Conservation (phyloP, 2,113 vertebrate species). For the Carassius carassius region DNA sequence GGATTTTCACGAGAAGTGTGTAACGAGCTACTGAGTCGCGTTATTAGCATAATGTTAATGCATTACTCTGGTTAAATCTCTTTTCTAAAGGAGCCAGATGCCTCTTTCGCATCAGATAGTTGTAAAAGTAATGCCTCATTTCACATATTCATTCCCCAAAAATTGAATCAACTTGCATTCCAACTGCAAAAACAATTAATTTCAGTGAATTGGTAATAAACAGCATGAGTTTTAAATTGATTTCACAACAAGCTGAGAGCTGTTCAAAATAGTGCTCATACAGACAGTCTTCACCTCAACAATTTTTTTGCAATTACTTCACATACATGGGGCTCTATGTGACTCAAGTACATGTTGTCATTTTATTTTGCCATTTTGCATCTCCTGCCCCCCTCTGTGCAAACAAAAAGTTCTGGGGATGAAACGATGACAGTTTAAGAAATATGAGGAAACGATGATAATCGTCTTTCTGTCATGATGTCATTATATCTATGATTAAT, state of each 20-base stretch:
- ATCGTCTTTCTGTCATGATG: conserved; percentile 14
- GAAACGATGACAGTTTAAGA: conserved; percentile 65
- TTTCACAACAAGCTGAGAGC: conserved; percentile 60
- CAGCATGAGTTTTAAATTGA: conserved; percentile 61
- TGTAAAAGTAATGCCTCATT: conserved; percentile 56
- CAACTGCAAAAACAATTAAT: conserved; percentile 59
- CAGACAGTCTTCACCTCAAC: conserved; percentile 38
- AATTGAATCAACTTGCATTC: conserved; percentile 64
- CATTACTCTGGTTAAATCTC: conserved; percentile 39
- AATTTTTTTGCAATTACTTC: conserved; percentile 68
- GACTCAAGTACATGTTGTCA: conserved; percentile 55
- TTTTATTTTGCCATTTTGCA: conserved; percentile 37
- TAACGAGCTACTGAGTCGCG: conserved; percentile 43
- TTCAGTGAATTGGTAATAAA: conserved; percentile 62
- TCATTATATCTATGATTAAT: not conserved
- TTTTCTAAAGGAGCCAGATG: conserved; percentile 51
- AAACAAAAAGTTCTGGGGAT: conserved; percentile 64
- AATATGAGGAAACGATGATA: conserved; percentile 44
- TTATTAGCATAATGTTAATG: conserved; percentile 55
- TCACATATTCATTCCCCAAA: conserved; percentile 60
- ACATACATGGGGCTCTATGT: conserved; percentile 68
- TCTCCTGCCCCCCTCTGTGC: conserved; percentile 28
- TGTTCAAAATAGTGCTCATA: conserved; percentile 56
- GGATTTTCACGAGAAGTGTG: conserved; percentile 60
- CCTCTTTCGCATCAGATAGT: conserved; percentile 49